phyloP scores from a whole-genome alignment of 1,140 invertebrate species.

The Papilio helenus region DNA sequence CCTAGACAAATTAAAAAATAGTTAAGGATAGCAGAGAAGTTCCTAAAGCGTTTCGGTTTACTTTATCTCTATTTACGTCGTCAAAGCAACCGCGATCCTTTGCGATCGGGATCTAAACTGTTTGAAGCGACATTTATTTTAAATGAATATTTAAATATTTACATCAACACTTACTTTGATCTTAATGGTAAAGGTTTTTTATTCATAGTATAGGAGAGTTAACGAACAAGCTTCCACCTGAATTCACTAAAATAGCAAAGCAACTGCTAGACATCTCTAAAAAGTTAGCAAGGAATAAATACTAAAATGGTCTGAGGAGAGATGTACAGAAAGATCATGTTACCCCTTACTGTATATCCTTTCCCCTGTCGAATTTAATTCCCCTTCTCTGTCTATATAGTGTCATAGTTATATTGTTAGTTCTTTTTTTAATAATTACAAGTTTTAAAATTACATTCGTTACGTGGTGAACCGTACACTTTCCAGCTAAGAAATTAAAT shows the following conservation, averaged over 20 bases:
- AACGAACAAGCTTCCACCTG: too few species aligned
- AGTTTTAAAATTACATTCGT: background rate
- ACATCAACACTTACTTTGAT: background rate
- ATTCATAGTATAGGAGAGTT: too few species aligned
- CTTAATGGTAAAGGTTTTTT: background rate
- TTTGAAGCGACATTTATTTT: constrained; percentile 12
- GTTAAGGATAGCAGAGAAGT: too few species aligned
- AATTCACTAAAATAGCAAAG: too few species aligned
- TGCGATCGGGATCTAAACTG: background rate
- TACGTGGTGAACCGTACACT: background rate
- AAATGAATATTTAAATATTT: constrained; percentile 2
- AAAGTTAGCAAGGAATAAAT: too few species aligned
- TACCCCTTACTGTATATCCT: too few species aligned
- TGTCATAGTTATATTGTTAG: background rate
- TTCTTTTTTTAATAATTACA: background rate
- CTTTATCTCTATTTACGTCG: background rate
- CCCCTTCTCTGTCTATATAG: too few species aligned
- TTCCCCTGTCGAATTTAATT: too few species aligned
- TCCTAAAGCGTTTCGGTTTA: background rate
- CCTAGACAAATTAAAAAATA: too few species aligned
- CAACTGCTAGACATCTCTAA: too few species aligned
- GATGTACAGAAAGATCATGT: too few species aligned
- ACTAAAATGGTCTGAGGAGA: too few species aligned
- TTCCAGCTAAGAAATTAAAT: background rate
- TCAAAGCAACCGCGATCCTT: constrained; percentile 15